Base-by-base conservation (phyloP, 2,888 invertebrate genomes). In the Lycocerus yunnanus region DNA sequence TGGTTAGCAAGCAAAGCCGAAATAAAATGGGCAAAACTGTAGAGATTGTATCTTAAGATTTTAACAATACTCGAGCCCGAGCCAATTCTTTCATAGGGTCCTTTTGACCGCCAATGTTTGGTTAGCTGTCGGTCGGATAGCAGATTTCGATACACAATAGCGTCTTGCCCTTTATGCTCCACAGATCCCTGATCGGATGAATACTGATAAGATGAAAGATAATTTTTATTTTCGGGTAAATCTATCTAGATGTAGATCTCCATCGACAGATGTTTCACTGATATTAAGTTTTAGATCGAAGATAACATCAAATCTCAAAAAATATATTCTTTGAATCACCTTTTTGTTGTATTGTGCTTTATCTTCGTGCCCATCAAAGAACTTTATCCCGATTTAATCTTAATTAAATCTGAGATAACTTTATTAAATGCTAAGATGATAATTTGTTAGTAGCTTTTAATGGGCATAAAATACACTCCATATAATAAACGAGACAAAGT, bases 71-170 rank as follows among this genome's bases (percentile, higher is more conserved):
- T 68, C 74, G 69, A 83, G 84, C 85, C 85, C 84, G 84, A 85
- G 84, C 84, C 84, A 84, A 81, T 83, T 84, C 84, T 84, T 85
- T 84, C 61, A 63, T 82, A 86, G 82, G 82, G 86, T 88, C 87
- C 87, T 88, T 88, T 88, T 89, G 89, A 84, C 89, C 90, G 90
- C 89, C 90, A 90, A 90, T 91, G 90, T 91, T 91, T 91, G 91
- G 90, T 91, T 91, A 91, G 91, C 90, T 91, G 91, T 90, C 87
- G 85, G 84, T 85, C 84, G 84, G 76, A 76, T 75, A 72, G 76
- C 77, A 73, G 72, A 83, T 81, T 82, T 80, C 78, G 77, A 76
- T 78, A 77, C 80, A 82, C 80, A 84, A 84, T 83, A 80, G 81
- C 79, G 82, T 84, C 83, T 82, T 79, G 78, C 80, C 81, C 79